These are phyloP conservation scores for Brachionus rubens DNA, from an alignment of 1,140 invertebrate species.

Conservation along the genomic window DNA sequence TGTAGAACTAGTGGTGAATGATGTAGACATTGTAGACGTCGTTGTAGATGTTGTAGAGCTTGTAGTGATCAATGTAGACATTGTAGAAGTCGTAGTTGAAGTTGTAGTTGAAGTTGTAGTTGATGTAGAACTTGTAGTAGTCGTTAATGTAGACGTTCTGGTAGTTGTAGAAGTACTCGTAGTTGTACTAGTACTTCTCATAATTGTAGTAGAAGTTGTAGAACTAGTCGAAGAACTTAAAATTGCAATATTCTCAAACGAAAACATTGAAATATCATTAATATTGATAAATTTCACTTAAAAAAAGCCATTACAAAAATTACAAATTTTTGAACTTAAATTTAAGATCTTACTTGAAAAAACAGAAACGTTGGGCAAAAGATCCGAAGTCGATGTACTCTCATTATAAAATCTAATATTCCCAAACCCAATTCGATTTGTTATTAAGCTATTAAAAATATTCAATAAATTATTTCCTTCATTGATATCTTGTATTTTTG, in stretches of 20 bases:
- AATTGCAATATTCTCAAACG: constrained; percentile 13
- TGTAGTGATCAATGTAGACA: constrained; percentile 45
- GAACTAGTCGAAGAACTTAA: neutral
- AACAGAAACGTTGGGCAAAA: neutral
- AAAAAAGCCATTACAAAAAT: too few species aligned
- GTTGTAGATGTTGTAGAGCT: constrained; percentile 47
- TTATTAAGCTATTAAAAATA: constrained; percentile 25
- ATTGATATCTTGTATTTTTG: constrained; percentile 19
- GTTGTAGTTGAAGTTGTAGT: constrained; percentile 41
- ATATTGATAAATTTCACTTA: constrained; percentile 25
- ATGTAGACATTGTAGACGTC: constrained; percentile 46
- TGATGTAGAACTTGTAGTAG: constrained; percentile 47
- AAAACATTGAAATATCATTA: constrained; percentile 4
- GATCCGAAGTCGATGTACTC: neutral
- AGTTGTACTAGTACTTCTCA: neutral
- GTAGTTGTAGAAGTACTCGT: constrained; percentile 47
- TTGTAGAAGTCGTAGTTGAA: constrained; percentile 46
- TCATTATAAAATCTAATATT: constrained; percentile 26
- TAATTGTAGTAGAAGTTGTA: neutral
- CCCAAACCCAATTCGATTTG: constrained; percentile 1
- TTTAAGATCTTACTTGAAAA: constrained; percentile 20
- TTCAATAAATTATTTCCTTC: constrained; percentile 13
- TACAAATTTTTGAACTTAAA: neutral
- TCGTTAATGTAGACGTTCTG: constrained; percentile 47
- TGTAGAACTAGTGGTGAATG: constrained; percentile 25